Evolutionary conservation across 1,140 invertebrate species (phyloP), one percentile per base, ranked within the genome.

Genomic region (Brachionus rubens): DNA sequence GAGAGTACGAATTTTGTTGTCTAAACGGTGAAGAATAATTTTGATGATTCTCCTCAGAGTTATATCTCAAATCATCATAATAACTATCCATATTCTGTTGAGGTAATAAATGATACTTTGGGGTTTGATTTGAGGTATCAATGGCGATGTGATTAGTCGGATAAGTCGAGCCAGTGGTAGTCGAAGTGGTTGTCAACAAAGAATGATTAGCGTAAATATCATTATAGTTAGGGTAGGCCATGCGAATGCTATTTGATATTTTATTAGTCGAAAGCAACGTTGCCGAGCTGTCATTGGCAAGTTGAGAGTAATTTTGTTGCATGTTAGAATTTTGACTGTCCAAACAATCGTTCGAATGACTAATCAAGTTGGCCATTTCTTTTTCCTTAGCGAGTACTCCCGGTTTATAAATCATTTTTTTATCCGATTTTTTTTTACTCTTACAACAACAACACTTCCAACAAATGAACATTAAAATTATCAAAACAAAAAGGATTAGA

Each of bases 141-240:
- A 72, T 72, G 7, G 68, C 68, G 9, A 72, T 54, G 16, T 54
- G 26, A 41, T 72, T 52, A 7, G 43, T 40, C 0, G 50, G 28
- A 12, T 28, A 72, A 10, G 33, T 43, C 6, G 68, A 72, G 26
- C 26, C 68, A 33, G 68, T 72, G 10, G 50, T 33, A 4, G 47
- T 33, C 16, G 68, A 72, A 1, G 68, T 72, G n/a, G 68, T 72
- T 7, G 68, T 72, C 7, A 72, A 19, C 0, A 72, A 24, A 5
- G 68, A 72, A 72, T 72, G 68, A 50, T 72, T 72, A 24, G 68
- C 46, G 16, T 72, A 72, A 16, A 72, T 72, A 43, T 65, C 40
- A 21, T 41, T 65, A 6, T 41, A 43, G 24, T 65, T 65, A 2
- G 68, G 68, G 41, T 72, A 72, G 5, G 68, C 68, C 68, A 72